Evolutionary conservation across 2,797 vertebrate species (phyloP), one percentile per base, ranked within the genome.

Genomic region (Trichosurus vulpecula): DNA sequence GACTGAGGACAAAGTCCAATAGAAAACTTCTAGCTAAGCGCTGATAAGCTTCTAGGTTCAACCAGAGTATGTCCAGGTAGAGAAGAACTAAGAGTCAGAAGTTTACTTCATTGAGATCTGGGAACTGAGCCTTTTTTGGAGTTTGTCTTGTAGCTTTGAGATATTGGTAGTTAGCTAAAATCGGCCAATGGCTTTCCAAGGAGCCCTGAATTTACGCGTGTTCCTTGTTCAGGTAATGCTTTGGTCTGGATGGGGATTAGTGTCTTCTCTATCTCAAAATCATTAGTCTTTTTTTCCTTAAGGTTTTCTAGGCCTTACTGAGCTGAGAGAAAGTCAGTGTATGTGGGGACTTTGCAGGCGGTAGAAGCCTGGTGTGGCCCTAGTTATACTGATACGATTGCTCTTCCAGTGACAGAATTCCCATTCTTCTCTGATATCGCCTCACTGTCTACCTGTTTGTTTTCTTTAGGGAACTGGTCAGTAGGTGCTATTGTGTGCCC

Each of bases 11-110:
- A 89, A 27, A 31, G 41, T 56, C 35, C 93, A 91, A 56, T 55
- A 87, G 81, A 81, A 94, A 92, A 54, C 57, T 47, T 95, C 51
- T 87, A 2, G 93, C 93, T 57, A 58, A 35, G 93, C 58, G 35
- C 35, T 94, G 16, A 6, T n/a, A 61, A 95, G 35, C 16, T 53
- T 53, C 41, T n/a, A 35, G 47, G 56, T 58, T 31, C 8, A 12
- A 55, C 47, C 54, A 52, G 61, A 52, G n/a, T 22, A 4, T 25
- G 52, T 6, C 19, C 29, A 0, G 35, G 87, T 35, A 54, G 54
- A 55, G 22, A 52, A 93, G 94, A 91, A n/a, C 41, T 12, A 47
- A 54, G 25, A 19, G 8, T 25, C 35, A n/a, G 31, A 31, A 58
- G 56, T 93, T 47, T 30, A 27, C 0, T 35, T 4, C 22, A 47